phyloP scores from a whole-genome alignment of 1,140 invertebrate genomes.

The Nasonia longicornis region DNA sequence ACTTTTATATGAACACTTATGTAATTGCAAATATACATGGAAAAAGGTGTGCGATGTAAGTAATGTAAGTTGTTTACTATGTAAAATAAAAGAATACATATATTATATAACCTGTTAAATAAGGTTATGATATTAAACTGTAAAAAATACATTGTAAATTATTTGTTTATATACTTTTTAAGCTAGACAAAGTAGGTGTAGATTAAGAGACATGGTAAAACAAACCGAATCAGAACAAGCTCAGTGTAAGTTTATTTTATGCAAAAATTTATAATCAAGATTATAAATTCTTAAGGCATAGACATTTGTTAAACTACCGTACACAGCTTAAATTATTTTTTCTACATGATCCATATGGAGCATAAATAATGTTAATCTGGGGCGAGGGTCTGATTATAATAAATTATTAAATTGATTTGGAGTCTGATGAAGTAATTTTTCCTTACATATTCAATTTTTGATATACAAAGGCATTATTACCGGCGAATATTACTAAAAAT shows the following conservation, averaged over 20 bases:
- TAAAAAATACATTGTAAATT: constrained; percentile 37
- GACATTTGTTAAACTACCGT: not conserved
- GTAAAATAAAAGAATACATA: constrained; percentile 36
- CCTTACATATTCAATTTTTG: not conserved
- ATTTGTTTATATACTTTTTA: constrained; percentile 31
- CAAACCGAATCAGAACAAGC: constrained; percentile 51
- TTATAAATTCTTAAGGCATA: constrained; percentile 54
- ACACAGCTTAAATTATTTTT: constrained; percentile 22
- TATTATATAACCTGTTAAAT: constrained; percentile 47
- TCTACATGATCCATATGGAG: not conserved
- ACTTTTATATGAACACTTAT: constrained; percentile 24
- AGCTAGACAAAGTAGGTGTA: not conserved
- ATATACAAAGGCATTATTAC: not conserved
- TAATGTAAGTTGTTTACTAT: constrained; percentile 29
- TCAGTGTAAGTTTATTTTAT: constrained; percentile 54
- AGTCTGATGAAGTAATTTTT: not conserved
- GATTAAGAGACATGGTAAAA: constrained; percentile 14
- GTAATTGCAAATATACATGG: constrained; percentile 17
- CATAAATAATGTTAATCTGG: not conserved
- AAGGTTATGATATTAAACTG: constrained; percentile 35
- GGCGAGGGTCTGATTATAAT: not conserved
- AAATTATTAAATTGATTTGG: not conserved
- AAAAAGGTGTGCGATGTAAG: constrained; percentile 16
- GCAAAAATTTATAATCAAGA: constrained; percentile 47
- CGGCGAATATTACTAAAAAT: not conserved